These are phyloP conservation scores for Peromyscus aztecus DNA, from an alignment of 2,797 vertebrate species.

Conservation along the genomic window DNA sequence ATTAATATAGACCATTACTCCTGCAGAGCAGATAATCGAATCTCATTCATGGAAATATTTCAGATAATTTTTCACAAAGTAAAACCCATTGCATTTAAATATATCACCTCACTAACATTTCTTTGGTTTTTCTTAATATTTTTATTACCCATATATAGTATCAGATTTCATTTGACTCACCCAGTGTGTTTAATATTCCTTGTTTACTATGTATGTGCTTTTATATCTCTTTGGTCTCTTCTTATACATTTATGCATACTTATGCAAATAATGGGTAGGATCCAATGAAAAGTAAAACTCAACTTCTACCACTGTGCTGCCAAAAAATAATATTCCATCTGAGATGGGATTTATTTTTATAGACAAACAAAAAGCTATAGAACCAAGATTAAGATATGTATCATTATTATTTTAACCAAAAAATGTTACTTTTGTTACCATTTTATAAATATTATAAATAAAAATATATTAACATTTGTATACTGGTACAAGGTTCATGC, in stretches of 20 bases:
- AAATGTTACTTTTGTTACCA: background rate
- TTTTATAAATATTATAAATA: background rate
- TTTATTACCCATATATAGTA: conserved; percentile 75
- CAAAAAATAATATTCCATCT: background rate
- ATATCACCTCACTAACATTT: conserved; percentile 63
- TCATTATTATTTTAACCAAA: background rate
- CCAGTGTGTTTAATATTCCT: conserved; percentile 72
- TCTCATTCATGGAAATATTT: conserved; percentile 77
- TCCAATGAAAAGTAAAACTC: background rate
- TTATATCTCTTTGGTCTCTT: background rate
- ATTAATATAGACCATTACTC: conserved; percentile 78
- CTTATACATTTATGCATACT: background rate
- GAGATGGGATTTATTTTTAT: conserved; percentile 19
- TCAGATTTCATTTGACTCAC: conserved; percentile 64
- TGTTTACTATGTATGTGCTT: conserved; percentile 58
- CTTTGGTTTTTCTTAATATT: conserved; percentile 74
- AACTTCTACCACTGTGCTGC: background rate
- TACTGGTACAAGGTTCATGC: background rate
- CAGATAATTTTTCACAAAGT: conserved; percentile 77
- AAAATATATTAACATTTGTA: background rate
- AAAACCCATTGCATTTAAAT: conserved; percentile 78
- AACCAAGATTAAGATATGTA: background rate
- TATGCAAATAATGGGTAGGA: background rate
- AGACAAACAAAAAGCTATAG: background rate
- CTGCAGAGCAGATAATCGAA: conserved; percentile 77